Evolutionary conservation across 2,888 invertebrate species (phyloP).

Genomic region (Drosophila algonquin): DNA sequence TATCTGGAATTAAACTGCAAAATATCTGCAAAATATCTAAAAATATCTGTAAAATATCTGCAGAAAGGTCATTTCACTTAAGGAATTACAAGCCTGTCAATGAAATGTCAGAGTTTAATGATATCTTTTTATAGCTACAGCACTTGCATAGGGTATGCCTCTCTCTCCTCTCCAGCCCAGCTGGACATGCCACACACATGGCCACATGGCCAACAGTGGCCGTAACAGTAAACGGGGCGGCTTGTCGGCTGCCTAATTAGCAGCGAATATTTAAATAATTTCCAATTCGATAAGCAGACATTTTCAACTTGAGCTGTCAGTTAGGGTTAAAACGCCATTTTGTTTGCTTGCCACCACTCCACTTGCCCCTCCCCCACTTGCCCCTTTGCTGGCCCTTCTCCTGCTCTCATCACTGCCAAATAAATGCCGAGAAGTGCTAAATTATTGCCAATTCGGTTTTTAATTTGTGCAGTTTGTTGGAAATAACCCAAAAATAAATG

Average conservation of each 20-base stretch:
- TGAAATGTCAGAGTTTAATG: background rate
- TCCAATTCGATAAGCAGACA: conserved; percentile 81
- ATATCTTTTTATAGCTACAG: background rate
- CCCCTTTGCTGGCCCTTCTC: background rate
- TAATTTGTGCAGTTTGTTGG: conserved; percentile 74
- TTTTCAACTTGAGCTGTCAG: conserved; percentile 80
- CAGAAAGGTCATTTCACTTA: background rate
- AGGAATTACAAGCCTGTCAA: no score
- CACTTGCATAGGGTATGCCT: background rate
- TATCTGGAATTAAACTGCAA: no score
- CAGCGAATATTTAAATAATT: conserved; percentile 80
- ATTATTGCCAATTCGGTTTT: conserved; percentile 78
- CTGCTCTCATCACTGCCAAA: conserved; percentile 13
- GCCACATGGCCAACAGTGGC: conserved; percentile 38
- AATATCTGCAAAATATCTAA: background rate
- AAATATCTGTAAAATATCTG: background rate
- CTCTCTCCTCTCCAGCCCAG: no score
- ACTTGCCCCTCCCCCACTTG: conserved; percentile 24
- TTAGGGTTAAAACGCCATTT: conserved; percentile 78
- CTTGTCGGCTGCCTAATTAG: conserved; percentile 80
- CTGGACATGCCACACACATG: conserved; percentile 4
- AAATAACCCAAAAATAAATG: conserved; percentile 68
- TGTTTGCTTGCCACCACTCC: conserved; percentile 66
- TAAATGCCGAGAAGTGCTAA: conserved; percentile 74
- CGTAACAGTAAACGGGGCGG: conserved; percentile 17